Evolutionary conservation across 1,140 invertebrate genomes (phyloP), one percentile per base, ranked within the genome.

Genomic region (Ptiloglossa arizonensis): DNA sequence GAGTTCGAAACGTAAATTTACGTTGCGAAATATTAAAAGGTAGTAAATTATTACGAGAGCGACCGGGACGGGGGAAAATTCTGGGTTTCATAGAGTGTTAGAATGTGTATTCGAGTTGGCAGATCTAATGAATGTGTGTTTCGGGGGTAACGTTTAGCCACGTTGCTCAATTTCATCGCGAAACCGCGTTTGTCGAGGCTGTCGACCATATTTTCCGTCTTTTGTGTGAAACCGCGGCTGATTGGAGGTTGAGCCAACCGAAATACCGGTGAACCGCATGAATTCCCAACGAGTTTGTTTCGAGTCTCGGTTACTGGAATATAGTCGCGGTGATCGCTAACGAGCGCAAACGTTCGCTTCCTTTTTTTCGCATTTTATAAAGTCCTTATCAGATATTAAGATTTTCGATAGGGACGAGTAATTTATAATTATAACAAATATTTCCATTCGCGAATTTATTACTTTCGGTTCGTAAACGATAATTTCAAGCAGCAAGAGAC

Each of bases 71-170:
- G 24, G 29, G 27, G 32, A 17, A n/a, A 50, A 0, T 13, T 38
- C 17, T 5, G 17, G 38, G n/a, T 68, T 68, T 56, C 27, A 54
- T 35, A 32, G 4, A 22, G 1, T 22, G 46, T 17, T 15, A 17
- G 9, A 13, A 68, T 41, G 66, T 68, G 27, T 68, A 56, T 54
- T 68, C 54, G 66, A 17, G 27, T 54, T 13, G 4, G 46, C 6
- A 38, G n/a, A 3, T 54, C 11, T 38, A 27, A 56, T 27, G 38
- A 35, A 38, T 50, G 4, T 6, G 22, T n/a, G 66, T 68, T 54
- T 24, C n/a, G 9, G 27, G 17, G 48, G 6, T 5, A 32, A 24
- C 15, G 5, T 4, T 17, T 8, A 1, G 9, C 8, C 11, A 15
- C n/a, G 57, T 59, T 35, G 32, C 57, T 59, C 29, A 19, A 59